Evolutionary conservation across 2,113 vertebrate genomes (phyloP), one percentile per base, ranked within the genome.

Genomic region (Platysteira castanea): DNA sequence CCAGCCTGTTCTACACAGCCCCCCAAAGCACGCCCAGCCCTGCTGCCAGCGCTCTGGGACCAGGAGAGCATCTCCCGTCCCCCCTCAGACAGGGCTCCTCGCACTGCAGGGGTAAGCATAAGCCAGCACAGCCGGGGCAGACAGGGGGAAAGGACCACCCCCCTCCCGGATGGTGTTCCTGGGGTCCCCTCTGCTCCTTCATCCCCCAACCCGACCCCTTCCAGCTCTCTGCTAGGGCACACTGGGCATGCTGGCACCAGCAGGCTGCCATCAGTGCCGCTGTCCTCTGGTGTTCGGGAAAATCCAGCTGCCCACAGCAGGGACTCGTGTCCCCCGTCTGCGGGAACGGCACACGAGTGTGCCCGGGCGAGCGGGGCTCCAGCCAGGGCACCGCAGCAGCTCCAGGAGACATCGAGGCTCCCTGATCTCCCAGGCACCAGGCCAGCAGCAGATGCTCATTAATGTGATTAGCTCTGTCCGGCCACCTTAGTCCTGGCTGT

Each of bases 331-430:
- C 27, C 13, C 31, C 47, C n/a, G 0, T 3, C 42, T 5, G 42
- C 44, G 22, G 82, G 63, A 71, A 2, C 21, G 9, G 47, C 74
- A 13, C 20, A 2, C 0, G 2, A 11, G 17, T 1, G 3, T 16
- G 6, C 21, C 17, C 0, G 0, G 13, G 39, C 0, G 0, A 16
- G 53, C 3, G 1, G 22, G 69, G 81, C 31, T 57, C 11, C 37
- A 7, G 28, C 33, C 47, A 5, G 30, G 39, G 18, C 30, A 17
- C 23, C 7, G 5, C 12, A 12, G 67, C 56, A 3, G 8, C 63
- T 15, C 13, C 27, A 0, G 11, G 46, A 13, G 22, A 4, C 63
- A 3, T 7, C 4, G 2, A 6, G n/a, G 54, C 30, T 31, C 70
- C 70, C 79, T 7, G 54, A 30, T 7, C 46, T 16, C n/a, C 47